Evolutionary conservation across 2,888 invertebrate species (phyloP), one percentile per base, ranked within the genome.

Genomic region (Electrophaes corylata): DNA sequence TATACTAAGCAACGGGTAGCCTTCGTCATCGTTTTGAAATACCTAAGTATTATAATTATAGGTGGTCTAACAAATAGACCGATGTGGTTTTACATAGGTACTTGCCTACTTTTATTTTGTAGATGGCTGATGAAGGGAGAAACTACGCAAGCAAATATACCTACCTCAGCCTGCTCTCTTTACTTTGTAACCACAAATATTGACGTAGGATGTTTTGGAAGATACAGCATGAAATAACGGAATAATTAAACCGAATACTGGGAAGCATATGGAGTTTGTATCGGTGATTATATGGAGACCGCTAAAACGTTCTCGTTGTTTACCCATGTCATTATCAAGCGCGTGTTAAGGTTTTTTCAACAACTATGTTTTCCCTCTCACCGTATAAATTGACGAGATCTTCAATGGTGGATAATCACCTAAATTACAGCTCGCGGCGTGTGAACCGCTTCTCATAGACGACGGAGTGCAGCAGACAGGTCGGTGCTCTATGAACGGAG

Each of bases 271-370:
- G 71, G 73, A 69, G 84, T 86, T 84, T 84, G 83, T 84, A 81
- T 85, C 82, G 55, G 67, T 78, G 75, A 83, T 87, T 88, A 88
- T 74, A 75, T 65, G 67, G 67, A 60, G 62, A 67, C 69, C 76
- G 86, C 82, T 89, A 86, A 89, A 84, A 84, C 73, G 75, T 68
- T 74, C 69, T 69, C 72, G 48, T 78, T 89, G 84, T 90, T 86
- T 87, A 76, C 72, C 70, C 60, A 55, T 48, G 54, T 74, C 70
- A 83, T 90, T 89, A 90, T 76, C 63, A 41, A 52, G 62, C 64
- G 59, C 72, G 67, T 63, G 72, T 64, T 66, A 67, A 68, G 64
- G 67, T 60, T 64, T 53, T 56, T 59, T 55, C 53, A 53, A 59
- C 54, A 40, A 53, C 60, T 49, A 64, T 65, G 55, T 60, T 54